Evolutionary conservation across 2,888 invertebrate genomes (phyloP), one percentile per base, ranked within the genome.

Genomic region (Amiota communis): DNA sequence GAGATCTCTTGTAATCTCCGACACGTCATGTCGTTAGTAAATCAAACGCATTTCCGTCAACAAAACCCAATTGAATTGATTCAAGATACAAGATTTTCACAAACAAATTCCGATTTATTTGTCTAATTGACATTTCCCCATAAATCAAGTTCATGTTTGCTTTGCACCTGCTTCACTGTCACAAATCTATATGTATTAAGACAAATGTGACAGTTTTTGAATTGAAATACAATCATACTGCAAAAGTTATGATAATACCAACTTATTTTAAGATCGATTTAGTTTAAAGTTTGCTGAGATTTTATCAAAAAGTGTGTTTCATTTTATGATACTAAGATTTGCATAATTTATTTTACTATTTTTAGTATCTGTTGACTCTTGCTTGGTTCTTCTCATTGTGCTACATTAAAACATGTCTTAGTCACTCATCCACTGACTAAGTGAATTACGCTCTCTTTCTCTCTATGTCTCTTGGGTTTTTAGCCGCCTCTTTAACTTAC

Each of bases 41-140:
- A 65, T n/a, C 9, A n/a, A 65, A 65, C 48, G 65, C 17, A 65
- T 48, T 65, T 65, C 65, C 65, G 65, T 65, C 47, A 47, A 65
- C 36, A 15, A 15, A 17, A 65, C 47, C 11, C 36, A 59, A 59
- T 20, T 11, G 20, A 59, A 9, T 4, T 59, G 59, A 20, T 15
- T 20, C 59, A 59, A 20, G 6, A 20, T 2, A 59, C 53, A 53
- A 53, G 13, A 63, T 46, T 63, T 36, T 63, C 13, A 64, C n/a
- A 46, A n/a, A 64, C 9, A 56, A n/a, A 56, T 15, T 59, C 17
- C 11, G n/a, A 65, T 15, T 47, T 65, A 49, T 15, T 47, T 65
- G 20, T 65, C 65, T 65, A 65, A 65, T 65, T 65, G 65, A 46
- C 48, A 49, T 15, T 36, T 17, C 65, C 65, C 9, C 17, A 47